A percentile compares a stretch with the other conserved stretches of the same genome.
Conservation (phyloP, 1,140 invertebrate species). For the Melipona quadrifasciata region DNA sequence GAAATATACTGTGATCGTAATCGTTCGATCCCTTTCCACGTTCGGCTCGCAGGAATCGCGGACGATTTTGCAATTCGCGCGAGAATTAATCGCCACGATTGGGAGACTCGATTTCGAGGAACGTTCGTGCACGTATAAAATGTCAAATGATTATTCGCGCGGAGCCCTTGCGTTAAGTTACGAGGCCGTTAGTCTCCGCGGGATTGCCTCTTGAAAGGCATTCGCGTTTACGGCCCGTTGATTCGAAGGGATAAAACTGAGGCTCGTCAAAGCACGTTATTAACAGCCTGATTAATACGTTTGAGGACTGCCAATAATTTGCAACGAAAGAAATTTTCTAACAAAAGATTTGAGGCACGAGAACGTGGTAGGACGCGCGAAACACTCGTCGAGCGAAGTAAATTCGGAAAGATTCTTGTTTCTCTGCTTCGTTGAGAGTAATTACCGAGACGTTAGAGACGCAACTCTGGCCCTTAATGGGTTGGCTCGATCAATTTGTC, state of each 20-base stretch:
- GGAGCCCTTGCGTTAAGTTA: neutral
- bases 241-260: neutral
- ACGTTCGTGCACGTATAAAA: neutral
- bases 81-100: constrained; percentile 37
- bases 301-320: too few species aligned
- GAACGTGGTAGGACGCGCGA: too few species aligned
- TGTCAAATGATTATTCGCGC: neutral
- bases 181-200: neutral
- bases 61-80: neutral
- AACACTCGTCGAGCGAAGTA: neutral
- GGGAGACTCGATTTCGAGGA: neutral
- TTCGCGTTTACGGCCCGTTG: neutral
- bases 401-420: too few species aligned
- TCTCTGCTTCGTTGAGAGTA: neutral
- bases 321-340: too few species aligned
- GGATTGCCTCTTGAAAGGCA: neutral
- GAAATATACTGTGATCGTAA: constrained; percentile 45
- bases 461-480: neutral
- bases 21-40: neutral
- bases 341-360: too few species aligned
- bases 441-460: neutral
- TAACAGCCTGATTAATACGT: neutral
- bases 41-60: neutral
- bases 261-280: neutral
- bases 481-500: neutral